These are phyloP conservation scores for Trissolcus japonicus DNA, from an alignment of 2,888 invertebrate species.

Conservation along the genomic window DNA sequence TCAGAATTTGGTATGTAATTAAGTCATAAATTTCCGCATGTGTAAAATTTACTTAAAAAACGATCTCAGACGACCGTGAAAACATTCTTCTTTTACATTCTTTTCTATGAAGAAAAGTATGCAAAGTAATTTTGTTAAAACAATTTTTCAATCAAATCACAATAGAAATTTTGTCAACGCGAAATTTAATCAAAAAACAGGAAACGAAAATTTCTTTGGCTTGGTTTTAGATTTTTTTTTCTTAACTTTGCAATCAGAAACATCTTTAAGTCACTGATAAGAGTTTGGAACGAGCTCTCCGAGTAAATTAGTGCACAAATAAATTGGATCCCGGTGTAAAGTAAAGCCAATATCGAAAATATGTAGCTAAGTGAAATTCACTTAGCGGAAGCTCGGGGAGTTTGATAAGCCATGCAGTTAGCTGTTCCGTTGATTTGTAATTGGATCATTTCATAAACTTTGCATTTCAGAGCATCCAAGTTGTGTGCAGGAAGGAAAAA, in stretches of 20 bases:
- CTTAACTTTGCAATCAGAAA: no score
- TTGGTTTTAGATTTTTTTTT: no score
- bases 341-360: slow-evolving; percentile 18
- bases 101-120: no score
- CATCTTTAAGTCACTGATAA: no score
- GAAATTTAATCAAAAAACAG: no score
- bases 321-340: slow-evolving; percentile 12
- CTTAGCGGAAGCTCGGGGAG: background rate
- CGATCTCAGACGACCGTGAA: no score
- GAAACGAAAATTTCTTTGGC: no score
- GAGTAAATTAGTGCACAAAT: slow-evolving; percentile 12
- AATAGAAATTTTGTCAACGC: no score
- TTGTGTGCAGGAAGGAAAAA: slow-evolving; percentile 7
- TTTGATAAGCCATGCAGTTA: slow-evolving; percentile 17
- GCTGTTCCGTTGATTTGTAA: slow-evolving; percentile 27
- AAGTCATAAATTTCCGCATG: slow-evolving; percentile 1
- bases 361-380: slow-evolving; percentile 13
- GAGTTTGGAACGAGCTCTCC: background rate
- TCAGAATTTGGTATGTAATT: slow-evolving; percentile 12
- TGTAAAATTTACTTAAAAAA: no score
- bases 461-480: slow-evolving; percentile 7
- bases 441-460: slow-evolving; percentile 17
- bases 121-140: no score
- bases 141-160: no score
- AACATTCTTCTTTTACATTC: no score